A percentile compares a stretch with the other conserved stretches of the same genome.
Evolutionary conservation across 2,888 invertebrate genomes (phyloP).

Genomic region (Aplocera efformata): DNA sequence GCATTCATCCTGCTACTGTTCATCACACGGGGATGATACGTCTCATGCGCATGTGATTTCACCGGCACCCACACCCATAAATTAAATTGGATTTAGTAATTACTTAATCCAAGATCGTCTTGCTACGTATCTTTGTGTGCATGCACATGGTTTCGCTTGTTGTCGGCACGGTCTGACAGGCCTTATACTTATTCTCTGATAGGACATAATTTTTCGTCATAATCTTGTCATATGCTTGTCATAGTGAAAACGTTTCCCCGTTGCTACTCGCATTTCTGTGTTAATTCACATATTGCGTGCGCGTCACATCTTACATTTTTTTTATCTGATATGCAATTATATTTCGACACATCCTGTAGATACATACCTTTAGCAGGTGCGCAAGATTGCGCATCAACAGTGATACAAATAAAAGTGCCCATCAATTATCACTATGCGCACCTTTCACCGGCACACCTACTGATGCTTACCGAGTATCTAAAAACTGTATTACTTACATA

Average conservation of each 20-base stretch:
- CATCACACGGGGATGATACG: too few relatives aligned
- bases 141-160: too few relatives aligned
- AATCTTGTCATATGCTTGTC: slow-evolving; percentile 1
- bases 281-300: slow-evolving; percentile 22
- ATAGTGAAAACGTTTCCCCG: slow-evolving; percentile 5
- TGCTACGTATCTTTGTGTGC: too few relatives aligned
- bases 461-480: slow-evolving; percentile 11
- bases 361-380: slow-evolving; percentile 32
- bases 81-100: too few relatives aligned
- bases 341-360: slow-evolving; percentile 24
- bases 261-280: slow-evolving; percentile 7
- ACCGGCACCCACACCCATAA: too few relatives aligned
- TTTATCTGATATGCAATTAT: slow-evolving; percentile 10
- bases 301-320: slow-evolving; percentile 1
- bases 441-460: slow-evolving; percentile 55
- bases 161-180: too few relatives aligned
- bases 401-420: slow-evolving; percentile 61
- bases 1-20: too few relatives aligned
- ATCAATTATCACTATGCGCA: slow-evolving; percentile 51
- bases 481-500: slow-evolving; percentile 21
- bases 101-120: too few relatives aligned
- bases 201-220: not conserved
- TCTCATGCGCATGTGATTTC: too few relatives aligned
- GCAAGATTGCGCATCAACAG: slow-evolving; percentile 49
- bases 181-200: too few relatives aligned